phyloP scores from a whole-genome alignment of 2,888 invertebrate species.

The Iselma pallidipennis region DNA sequence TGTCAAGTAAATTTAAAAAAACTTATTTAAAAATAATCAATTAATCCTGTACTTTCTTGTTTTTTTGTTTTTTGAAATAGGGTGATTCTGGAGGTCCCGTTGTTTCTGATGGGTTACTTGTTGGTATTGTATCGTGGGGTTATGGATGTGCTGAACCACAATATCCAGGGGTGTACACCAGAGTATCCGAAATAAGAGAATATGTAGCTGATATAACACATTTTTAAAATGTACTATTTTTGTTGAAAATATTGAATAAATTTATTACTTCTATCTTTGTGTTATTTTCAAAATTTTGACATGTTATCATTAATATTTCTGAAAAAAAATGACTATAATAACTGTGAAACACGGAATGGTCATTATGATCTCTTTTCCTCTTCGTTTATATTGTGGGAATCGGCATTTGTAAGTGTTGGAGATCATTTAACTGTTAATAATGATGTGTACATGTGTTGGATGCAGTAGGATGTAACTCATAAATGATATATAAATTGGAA shows the following conservation, averaged over 20 bases:
- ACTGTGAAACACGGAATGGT: no score
- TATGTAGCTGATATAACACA: neutral
- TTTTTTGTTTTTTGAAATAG: slow-evolving; percentile 46
- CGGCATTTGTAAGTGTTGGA: neutral
- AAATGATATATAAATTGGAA: neutral
- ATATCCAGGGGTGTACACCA: slow-evolving; percentile 29
- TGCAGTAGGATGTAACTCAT: no score
- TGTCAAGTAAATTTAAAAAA: slow-evolving; percentile 31
- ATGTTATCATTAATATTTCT: no score
- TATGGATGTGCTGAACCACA: slow-evolving; percentile 22
- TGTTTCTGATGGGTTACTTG: slow-evolving; percentile 22
- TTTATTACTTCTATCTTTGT: no score
- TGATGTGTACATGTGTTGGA: neutral
- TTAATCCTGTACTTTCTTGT: neutral
- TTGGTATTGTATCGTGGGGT: slow-evolving; percentile 31
- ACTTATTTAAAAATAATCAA: neutral
- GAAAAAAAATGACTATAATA: no score
- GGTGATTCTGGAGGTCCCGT: slow-evolving; percentile 38
- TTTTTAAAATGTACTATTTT: no score
- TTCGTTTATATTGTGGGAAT: neutral
- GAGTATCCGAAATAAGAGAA: slow-evolving; percentile 3
- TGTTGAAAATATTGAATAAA: no score
- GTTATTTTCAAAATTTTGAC: no score
- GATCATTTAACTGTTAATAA: neutral
- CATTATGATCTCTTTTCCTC: no score